Conservation (phyloP, 2,113 vertebrate genomes). For the Holacanthus passer region DNA sequence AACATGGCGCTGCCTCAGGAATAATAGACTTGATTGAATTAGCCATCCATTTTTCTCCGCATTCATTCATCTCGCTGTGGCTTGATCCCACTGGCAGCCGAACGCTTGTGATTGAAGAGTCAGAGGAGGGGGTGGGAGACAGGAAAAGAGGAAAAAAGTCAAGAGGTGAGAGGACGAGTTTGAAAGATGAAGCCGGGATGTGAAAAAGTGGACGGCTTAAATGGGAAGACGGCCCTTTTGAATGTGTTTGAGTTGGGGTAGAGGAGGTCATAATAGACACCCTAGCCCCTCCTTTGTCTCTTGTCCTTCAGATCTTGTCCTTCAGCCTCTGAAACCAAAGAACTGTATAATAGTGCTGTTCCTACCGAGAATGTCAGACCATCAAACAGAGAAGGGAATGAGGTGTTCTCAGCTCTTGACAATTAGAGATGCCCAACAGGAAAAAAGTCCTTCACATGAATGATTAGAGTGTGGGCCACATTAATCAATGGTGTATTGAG, state of each 20-base stretch:
- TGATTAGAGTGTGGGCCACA: constrained; percentile 28
- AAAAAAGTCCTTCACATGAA: constrained; percentile 45
- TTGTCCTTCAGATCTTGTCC: constrained; percentile 64
- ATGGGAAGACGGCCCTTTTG: constrained; percentile 8
- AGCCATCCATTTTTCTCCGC: constrained; percentile 76
- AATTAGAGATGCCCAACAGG: constrained; percentile 38
- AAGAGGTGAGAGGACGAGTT: constrained; percentile 49
- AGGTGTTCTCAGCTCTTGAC: constrained; percentile 27
- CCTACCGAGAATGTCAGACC: constrained; percentile 15
- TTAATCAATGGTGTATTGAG: constrained; percentile 30
- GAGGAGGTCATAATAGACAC: constrained; percentile 35
- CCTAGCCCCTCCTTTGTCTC: constrained; percentile 51
- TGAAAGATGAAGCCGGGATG: constrained; percentile 24
- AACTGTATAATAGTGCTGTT: constrained; percentile 18
- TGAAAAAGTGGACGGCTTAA: not conserved
- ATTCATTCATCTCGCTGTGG: constrained; percentile 76
- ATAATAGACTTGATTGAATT: constrained; percentile 83
- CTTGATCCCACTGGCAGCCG: constrained; percentile 80
- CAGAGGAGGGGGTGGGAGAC: not conserved
- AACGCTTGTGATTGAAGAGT: constrained; percentile 70
- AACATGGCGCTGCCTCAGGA: constrained; percentile 74
- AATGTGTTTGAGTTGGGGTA: constrained; percentile 9
- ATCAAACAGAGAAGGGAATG: constrained; percentile 13
- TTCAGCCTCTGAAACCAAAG: constrained; percentile 43
- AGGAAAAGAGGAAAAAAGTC: constrained; percentile 48